Percentiles rank a stretch among this genome's conserved stretches.
These are phyloP conservation scores for Nipponacmea schrenckii DNA, from an alignment of 2,888 invertebrate species.

Conservation along the genomic window DNA sequence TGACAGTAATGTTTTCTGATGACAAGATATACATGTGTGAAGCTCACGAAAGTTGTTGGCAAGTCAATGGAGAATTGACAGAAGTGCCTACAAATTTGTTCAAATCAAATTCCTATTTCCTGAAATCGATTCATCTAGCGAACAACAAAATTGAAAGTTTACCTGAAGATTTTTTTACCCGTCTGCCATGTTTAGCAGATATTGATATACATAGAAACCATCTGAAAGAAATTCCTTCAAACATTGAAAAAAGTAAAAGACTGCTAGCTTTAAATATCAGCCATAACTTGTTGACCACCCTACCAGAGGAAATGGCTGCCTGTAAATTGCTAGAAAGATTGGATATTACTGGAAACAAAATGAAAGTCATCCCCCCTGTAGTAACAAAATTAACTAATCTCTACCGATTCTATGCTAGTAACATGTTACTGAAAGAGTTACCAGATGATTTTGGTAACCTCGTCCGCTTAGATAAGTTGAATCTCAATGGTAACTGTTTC, in stretches of 20 bases:
- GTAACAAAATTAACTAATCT: constrained; percentile 41
- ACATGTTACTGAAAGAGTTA: constrained; percentile 45
- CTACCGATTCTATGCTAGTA: constrained; percentile 42
- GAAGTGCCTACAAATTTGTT: constrained; percentile 22
- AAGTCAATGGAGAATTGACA: constrained; percentile 18
- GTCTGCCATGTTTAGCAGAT: constrained; percentile 44
- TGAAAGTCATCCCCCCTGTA: constrained; percentile 42
- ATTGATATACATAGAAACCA: constrained; percentile 43
- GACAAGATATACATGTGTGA: constrained; percentile 43
- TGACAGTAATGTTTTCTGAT: constrained; percentile 27
- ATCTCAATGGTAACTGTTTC: constrained; percentile 51
- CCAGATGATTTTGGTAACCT: constrained; percentile 54
- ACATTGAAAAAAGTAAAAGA: constrained; percentile 40
- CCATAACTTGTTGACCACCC: constrained; percentile 40
- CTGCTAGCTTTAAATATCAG: constrained; percentile 34
- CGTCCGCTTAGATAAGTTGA: constrained; percentile 40
- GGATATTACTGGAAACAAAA: constrained; percentile 47
- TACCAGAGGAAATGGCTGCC: constrained; percentile 43
- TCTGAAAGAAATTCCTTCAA: constrained; percentile 42
- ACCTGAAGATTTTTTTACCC: constrained; percentile 42
- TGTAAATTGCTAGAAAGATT: constrained; percentile 37
- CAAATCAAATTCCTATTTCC: constrained; percentile 37
- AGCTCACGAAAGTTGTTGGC: constrained; percentile 39
- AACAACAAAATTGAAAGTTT: constrained; percentile 40
- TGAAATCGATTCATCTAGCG: constrained; percentile 42